These are phyloP conservation scores for Cynoglossus semilaevis DNA, from an alignment of 2,113 vertebrate genomes.

Conservation along the genomic window DNA sequence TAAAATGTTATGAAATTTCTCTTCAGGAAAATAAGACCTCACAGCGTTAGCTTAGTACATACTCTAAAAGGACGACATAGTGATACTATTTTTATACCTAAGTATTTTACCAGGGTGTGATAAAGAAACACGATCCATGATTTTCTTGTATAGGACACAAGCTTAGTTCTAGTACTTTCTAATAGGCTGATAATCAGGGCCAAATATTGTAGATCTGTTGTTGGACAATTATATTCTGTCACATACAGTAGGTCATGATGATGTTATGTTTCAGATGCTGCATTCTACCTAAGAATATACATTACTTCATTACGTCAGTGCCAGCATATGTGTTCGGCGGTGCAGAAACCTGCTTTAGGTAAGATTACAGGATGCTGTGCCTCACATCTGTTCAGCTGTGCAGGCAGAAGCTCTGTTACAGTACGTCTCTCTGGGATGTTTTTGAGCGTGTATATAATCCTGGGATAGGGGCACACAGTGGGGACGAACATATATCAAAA, in stretches of 20 bases:
- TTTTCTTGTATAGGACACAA: no score
- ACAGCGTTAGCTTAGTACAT: no score
- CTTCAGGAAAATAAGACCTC: no score
- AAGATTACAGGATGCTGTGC: constrained; percentile 49
- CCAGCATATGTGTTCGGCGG: constrained; percentile 56
- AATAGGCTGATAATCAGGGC: no score
- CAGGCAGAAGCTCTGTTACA: constrained; percentile 40
- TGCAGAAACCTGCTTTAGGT: constrained; percentile 52
- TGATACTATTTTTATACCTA: no score
- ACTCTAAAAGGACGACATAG: no score
- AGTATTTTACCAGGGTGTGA: no score
- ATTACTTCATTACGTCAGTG: constrained; percentile 14
- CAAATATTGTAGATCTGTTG: no score
- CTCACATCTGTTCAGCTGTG: constrained; percentile 42
- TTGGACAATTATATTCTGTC: constrained; percentile 3
- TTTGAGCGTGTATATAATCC: constrained; percentile 44
- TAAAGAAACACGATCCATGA: no score
- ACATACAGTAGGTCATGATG: constrained; percentile 17
- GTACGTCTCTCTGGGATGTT: constrained; percentile 50
- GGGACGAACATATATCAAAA: constrained; percentile 58
- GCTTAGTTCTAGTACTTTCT: no score
- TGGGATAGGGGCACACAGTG: constrained; percentile 55
- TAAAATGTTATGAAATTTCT: no score
- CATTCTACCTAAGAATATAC: constrained; percentile 40
- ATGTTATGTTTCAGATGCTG: constrained; percentile 35